Percentiles rank a stretch among this genome's conserved stretches.
Conservation (phyloP, 2,888 invertebrate species). For the Brachyptera risi region DNA sequence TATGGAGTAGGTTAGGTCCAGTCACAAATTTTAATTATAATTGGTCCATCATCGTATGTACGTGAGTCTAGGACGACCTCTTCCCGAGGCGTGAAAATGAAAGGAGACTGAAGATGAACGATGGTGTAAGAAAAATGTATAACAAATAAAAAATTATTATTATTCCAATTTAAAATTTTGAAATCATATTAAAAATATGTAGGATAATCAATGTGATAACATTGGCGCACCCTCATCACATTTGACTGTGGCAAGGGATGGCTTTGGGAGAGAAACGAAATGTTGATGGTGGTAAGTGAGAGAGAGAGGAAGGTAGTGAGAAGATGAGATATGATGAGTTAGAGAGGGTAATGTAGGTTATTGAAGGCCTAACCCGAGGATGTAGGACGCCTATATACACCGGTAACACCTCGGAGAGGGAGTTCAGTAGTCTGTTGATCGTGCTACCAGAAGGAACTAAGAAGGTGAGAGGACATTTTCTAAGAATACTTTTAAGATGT, state of each 20-base stretch:
- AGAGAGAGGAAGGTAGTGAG: constrained; percentile 6
- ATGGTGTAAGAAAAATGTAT: too few species aligned
- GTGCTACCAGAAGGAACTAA: constrained; percentile 23
- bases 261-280: too few species aligned
- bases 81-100: too few species aligned
- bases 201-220: too few species aligned
- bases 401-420: constrained; percentile 8
- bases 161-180: background rate
- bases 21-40: constrained; percentile 7
- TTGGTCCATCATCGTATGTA: constrained; percentile 2
- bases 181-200: too few species aligned
- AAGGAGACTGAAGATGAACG: too few species aligned
- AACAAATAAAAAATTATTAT: background rate
- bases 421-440: constrained; percentile 28
- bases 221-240: too few species aligned
- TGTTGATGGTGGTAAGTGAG: too few species aligned
- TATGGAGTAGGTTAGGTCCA: constrained; percentile 2
- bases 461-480: constrained; percentile 15
- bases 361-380: constrained; percentile 25
- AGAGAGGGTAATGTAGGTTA: constrained; percentile 31
- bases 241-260: too few species aligned
- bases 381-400: constrained; percentile 33
- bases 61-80: too few species aligned
- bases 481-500: background rate
- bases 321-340: constrained; percentile 1